Evolutionary conservation across 2,797 vertebrate genomes (phyloP).

Genomic region (Anisognathus igniventris): DNA sequence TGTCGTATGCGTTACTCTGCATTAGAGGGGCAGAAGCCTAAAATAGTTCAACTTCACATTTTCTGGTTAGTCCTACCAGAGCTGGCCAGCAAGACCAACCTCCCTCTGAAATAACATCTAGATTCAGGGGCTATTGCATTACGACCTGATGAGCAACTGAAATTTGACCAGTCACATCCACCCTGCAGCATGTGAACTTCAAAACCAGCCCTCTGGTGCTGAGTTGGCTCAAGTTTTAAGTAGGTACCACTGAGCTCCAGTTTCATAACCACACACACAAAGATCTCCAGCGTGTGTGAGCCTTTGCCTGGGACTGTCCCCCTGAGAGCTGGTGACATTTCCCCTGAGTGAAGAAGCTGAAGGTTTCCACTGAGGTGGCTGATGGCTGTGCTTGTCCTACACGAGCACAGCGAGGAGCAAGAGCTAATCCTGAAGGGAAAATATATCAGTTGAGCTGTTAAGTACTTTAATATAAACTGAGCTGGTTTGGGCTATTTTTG

Average conservation of each 20-base stretch:
- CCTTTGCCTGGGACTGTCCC: not conserved
- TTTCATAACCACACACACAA: not conserved
- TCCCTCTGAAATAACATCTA: slow-evolving; percentile 15
- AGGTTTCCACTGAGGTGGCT: not conserved
- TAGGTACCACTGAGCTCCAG: not conserved
- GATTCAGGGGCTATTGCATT: slow-evolving; percentile 26
- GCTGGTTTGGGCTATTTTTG: not conserved
- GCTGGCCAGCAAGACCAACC: not conserved
- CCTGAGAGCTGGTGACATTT: not conserved
- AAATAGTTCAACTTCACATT: slow-evolving; percentile 29
- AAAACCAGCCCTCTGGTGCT: not conserved
- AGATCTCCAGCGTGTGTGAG: not conserved
- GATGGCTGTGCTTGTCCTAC: not conserved
- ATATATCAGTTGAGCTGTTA: not conserved
- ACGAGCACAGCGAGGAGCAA: rapidly evolving
- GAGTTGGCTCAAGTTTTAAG: slow-evolving; percentile 30
- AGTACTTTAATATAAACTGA: not conserved
- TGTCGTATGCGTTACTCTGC: not conserved
- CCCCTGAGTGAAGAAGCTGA: not conserved
- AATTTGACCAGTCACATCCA: slow-evolving; percentile 37
- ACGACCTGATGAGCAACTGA: slow-evolving; percentile 56
- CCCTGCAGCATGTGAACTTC: slow-evolving; percentile 19
- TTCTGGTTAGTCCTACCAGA: not conserved
- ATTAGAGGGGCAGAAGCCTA: not conserved
- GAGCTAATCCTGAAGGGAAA: not conserved